Evolutionary conservation across 1,140 invertebrate species (phyloP).

Genomic region (Diachasma alloeum): DNA sequence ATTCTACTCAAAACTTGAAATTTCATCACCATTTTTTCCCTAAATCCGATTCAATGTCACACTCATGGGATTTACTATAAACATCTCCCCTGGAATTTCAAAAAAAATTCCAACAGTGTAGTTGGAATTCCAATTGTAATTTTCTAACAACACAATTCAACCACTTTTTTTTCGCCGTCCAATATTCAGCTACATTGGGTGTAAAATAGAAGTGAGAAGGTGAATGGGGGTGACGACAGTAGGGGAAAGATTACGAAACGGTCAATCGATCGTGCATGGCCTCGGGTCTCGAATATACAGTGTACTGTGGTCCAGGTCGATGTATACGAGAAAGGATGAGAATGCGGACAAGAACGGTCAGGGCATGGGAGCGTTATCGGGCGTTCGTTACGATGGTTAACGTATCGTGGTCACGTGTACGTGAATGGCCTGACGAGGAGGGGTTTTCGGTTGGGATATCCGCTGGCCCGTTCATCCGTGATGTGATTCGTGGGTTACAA

Average conservation of each 20-base stretch:
- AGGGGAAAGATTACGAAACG: background rate
- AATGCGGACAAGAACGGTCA: background rate
- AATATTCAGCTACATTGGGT: background rate
- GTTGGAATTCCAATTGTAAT: no score
- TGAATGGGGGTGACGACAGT: background rate
- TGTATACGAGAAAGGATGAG: background rate
- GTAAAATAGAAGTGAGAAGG: background rate
- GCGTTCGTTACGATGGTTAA: constrained; percentile 9
- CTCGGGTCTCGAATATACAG: background rate
- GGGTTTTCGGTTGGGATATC: background rate
- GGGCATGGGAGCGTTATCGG: background rate
- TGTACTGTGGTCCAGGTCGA: background rate
- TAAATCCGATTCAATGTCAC: no score
- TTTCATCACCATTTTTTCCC: no score
- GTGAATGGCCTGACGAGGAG: background rate
- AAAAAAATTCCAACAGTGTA: background rate
- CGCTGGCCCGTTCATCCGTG: constrained; percentile 6
- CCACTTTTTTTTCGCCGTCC: background rate
- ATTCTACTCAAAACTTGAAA: no score
- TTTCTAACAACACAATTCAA: no score
- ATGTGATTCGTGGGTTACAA: constrained; percentile 5
- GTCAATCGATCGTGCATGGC: background rate
- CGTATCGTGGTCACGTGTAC: constrained; percentile 9
- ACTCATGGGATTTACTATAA: no score
- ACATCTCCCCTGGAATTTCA: no score